Evolutionary conservation across 2,113 vertebrate genomes (phyloP), one percentile per base, ranked within the genome.

Genomic region (Rallus limicola): DNA sequence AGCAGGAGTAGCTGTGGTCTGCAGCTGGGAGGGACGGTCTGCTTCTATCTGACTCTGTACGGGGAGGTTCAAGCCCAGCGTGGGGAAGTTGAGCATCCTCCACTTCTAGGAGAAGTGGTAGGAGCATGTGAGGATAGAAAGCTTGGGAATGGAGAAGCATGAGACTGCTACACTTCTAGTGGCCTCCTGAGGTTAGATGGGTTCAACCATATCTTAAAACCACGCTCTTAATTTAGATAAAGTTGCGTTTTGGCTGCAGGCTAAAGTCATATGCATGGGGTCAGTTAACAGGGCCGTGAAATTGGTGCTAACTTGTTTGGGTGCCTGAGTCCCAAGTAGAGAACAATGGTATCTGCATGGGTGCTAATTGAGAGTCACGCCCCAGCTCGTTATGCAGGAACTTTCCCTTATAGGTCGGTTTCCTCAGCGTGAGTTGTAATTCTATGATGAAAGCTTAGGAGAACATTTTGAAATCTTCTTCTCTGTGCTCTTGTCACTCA

Each of bases 321-420:
- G 53, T 87, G 82, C 80, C 21, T 28, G 26, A 75, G 56, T 81
- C 81, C 36, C 0, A 11, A 24, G 24, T 0, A 2, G 50, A 7
- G 91, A 91, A 62, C 93, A 86, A 10, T 23, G 83, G 13, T 12
- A 88, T 72, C 82, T 88, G 60, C 26, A 5, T 2, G 48, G 44
- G 16, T 0, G 4, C 1, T 68, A 38, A 89, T 59, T 40, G 59
- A 24, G 55, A 48, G n/a, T 92, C 87, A 81, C 96, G 75, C 93
- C 87, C 67, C 86, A 5, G 8, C 9, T 52, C 81, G 46, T 93
- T 91, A 64, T 63, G 94, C 69, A 13, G 88, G 8, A 56, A 71
- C 95, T 97, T 91, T 96, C 95, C 88, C 94, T 91, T 29, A 2
- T 38, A 15, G 82, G 53, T 21, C 52, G 48, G 20, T 31, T 26